Percentiles rank a stretch among this genome's conserved stretches.
phyloP scores from a whole-genome alignment of 2,888 invertebrate genomes.

The Volucella zonaria region DNA sequence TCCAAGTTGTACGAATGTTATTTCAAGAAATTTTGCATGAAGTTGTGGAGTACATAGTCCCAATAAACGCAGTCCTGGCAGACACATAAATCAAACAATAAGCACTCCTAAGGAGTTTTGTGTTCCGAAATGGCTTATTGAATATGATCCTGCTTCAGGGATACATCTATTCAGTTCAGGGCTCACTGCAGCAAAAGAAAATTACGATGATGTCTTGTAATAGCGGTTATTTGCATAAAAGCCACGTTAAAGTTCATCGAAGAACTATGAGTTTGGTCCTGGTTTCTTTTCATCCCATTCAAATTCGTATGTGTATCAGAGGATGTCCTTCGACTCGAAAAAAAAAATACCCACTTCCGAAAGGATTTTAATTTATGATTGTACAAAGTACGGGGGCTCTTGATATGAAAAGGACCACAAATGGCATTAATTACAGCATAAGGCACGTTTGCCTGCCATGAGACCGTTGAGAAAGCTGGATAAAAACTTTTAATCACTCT shows the following conservation, averaged over 20 bases:
- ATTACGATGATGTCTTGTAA: conserved; percentile 71
- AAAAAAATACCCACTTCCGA: conserved; percentile 2
- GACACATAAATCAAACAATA: conserved; percentile 83
- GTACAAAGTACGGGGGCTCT: conserved; percentile 71
- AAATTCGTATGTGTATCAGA: conserved; percentile 31
- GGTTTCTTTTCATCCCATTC: conserved; percentile 54
- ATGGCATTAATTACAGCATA: conserved; percentile 70
- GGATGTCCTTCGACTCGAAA: conserved; percentile 6
- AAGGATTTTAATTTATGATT: conserved; percentile 42
- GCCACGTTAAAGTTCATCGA: conserved; percentile 82
- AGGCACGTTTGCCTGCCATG: conserved; percentile 47
- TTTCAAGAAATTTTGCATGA: conserved; percentile 38
- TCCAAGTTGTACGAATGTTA: conserved; percentile 31
- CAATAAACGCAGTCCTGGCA: conserved; percentile 76
- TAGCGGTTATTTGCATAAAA: conserved; percentile 82
- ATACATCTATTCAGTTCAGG: conserved; percentile 31
- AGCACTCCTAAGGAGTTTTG: conserved; percentile 79
- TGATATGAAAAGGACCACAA: conserved; percentile 73
- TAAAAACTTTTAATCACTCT: conserved; percentile 75
- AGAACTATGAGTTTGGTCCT: conserved; percentile 55
- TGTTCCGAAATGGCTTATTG: conserved; percentile 81
- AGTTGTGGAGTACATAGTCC: conserved; percentile 56
- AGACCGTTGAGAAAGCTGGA: conserved; percentile 10
- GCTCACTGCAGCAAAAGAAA: conserved; percentile 64
- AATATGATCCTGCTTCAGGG: conserved; percentile 78